Conservation (phyloP, 2,113 vertebrate species). For the Colistium nudipinnis region DNA sequence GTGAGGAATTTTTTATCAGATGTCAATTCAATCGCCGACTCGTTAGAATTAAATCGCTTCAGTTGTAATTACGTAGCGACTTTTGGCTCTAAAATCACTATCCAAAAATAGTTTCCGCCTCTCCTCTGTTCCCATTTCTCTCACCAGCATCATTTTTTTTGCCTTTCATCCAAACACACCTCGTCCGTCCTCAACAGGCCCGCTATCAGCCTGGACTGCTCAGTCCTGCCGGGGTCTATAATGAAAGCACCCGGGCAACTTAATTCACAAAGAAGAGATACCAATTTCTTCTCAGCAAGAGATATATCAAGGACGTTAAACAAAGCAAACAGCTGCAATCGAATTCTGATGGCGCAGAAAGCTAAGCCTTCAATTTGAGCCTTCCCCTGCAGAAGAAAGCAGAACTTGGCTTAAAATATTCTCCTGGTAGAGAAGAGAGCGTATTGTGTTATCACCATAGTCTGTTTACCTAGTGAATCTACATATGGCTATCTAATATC, state of each 20-base stretch:
- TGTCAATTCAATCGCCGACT: constrained; percentile 25
- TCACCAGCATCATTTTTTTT: constrained; percentile 25
- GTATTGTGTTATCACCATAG: constrained; percentile 75
- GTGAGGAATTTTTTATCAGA: background rate
- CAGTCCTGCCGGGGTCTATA: constrained; percentile 34
- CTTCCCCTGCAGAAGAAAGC: constrained; percentile 59
- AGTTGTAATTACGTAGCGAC: background rate
- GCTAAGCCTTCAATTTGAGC: constrained; percentile 80
- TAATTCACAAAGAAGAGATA: constrained; percentile 77
- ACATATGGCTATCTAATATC: constrained; percentile 86
- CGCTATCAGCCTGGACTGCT: constrained; percentile 32
- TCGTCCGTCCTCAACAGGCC: constrained; percentile 10
- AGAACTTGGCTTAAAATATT: constrained; percentile 75
- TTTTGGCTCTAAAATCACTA: background rate
- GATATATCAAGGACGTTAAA: constrained; percentile 79
- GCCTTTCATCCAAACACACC: constrained; percentile 45
- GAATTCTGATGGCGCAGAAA: constrained; percentile 70
- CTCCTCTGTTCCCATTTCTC: background rate
- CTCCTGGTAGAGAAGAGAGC: constrained; percentile 72
- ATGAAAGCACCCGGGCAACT: constrained; percentile 72
- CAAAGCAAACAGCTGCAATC: constrained; percentile 80
- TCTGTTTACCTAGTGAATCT: constrained; percentile 83
- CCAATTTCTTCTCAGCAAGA: constrained; percentile 77
- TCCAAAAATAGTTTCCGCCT: constrained; percentile 5
- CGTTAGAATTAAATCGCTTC: constrained; percentile 33